phyloP scores from a whole-genome alignment of 2,113 vertebrate genomes.

The Entosphenus tridentatus region DNA sequence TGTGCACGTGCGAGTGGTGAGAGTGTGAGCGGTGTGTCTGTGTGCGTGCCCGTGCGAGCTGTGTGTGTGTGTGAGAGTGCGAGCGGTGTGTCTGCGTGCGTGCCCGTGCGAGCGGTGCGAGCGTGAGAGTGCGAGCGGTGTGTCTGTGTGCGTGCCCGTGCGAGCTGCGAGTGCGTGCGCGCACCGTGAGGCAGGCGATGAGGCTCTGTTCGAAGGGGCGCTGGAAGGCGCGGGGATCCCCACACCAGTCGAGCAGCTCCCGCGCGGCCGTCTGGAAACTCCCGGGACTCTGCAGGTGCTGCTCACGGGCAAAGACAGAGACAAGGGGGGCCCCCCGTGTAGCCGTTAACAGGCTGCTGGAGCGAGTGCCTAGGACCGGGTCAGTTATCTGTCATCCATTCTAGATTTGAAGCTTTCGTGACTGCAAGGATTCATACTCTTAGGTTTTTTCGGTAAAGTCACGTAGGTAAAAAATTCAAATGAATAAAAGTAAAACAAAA shows the following conservation, averaged over 20 bases:
- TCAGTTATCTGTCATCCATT: no score
- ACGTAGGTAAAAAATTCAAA: no score
- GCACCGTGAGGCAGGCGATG: constrained; percentile 7
- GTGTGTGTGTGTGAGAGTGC: background rate
- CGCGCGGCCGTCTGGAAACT: constrained; percentile 8
- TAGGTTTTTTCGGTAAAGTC: no score
- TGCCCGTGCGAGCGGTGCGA: background rate
- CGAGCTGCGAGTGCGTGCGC: background rate
- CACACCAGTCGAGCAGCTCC: constrained; percentile 9
- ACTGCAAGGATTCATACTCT: no score
- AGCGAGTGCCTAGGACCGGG: background rate
- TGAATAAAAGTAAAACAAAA: no score
- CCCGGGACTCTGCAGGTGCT: constrained; percentile 8
- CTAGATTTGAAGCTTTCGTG: no score
- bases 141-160: background rate
- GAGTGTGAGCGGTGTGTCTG: background rate
- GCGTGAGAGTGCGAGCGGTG: background rate
- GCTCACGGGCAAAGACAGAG: no score
- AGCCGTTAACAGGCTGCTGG: background rate
- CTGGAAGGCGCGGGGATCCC: constrained; percentile 9
- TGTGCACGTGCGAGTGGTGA: background rate
- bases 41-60: background rate
- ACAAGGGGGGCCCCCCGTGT: background rate
- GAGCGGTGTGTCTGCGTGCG: background rate
- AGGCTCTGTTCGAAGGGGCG: constrained; percentile 10